These are phyloP conservation scores for Hydropsyche tenuis DNA, from an alignment of 1,140 invertebrate species.

Conservation along the genomic window DNA sequence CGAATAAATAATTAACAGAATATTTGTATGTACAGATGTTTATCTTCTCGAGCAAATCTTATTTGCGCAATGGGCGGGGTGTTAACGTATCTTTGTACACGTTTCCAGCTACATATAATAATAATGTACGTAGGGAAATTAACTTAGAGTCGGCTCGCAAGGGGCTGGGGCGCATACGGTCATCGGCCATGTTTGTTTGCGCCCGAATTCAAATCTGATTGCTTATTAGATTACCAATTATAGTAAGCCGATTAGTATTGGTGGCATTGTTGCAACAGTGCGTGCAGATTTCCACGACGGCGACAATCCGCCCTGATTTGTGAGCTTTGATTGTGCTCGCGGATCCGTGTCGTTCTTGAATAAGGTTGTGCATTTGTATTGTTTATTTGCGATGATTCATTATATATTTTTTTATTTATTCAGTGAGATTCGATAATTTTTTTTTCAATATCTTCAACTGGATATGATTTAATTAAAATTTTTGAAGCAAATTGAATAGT, in stretches of 20 bases:
- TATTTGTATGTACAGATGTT: too few relatives aligned
- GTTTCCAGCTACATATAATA: too few relatives aligned
- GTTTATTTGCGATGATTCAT: too few relatives aligned
- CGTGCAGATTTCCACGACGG: slow-evolving; percentile 30
- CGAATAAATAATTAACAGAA: too few relatives aligned
- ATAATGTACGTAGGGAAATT: slow-evolving; percentile 29
- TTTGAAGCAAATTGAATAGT: too few relatives aligned
- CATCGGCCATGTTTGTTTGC: slow-evolving; percentile 47
- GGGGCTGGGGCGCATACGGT: slow-evolving; percentile 40
- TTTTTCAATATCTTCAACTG: too few relatives aligned
- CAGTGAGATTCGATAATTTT: too few relatives aligned
- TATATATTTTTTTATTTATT: too few relatives aligned
- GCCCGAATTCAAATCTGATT: slow-evolving; percentile 49
- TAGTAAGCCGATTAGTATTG: slow-evolving; percentile 49
- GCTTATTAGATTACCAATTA: slow-evolving; percentile 51
- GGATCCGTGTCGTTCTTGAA: slow-evolving; percentile 1
- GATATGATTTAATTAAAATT: too few relatives aligned
- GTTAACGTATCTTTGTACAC: background rate
- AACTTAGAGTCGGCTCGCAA: slow-evolving; percentile 12
- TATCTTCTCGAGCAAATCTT: background rate
- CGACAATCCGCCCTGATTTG: slow-evolving; percentile 35
- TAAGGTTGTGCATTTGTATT: too few relatives aligned
- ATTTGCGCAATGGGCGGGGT: background rate
- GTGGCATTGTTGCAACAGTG: slow-evolving; percentile 44
- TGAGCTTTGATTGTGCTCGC: slow-evolving; percentile 34